Base-by-base conservation (phyloP, 1,140 invertebrate genomes). In the Dreissena rostriformis region DNA sequence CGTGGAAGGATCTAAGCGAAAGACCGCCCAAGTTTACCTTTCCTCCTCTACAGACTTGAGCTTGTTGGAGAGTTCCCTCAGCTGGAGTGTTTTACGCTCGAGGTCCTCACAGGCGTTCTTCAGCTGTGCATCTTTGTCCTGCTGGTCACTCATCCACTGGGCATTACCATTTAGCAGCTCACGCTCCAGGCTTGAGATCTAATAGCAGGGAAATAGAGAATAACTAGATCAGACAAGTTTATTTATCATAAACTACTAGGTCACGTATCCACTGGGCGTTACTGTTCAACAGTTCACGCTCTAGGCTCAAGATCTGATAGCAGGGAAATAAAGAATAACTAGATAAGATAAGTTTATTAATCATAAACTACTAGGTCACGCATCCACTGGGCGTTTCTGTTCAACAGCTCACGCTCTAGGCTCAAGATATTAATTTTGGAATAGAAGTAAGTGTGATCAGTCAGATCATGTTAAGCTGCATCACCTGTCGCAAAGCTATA, bases 161-260 rank as follows among this genome's bases (percentile, higher is more conserved):
- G 87, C 74, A 74, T 90, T 90, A 22, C 88, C 88, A 65, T 86
- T 88, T 76, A 90, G 76, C 55, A 91, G 76, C 85, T 89, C 86
- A 53, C 90, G 89, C 79, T 92, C 91, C 24, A 89, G 39, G 5
- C 84, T 85, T 8, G 86, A 88, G n/a, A 92, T 82, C 91, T 92
- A 61, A 8, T 82, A 75, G n/a, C 52, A 15, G n/a, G 24, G 11
- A 22, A 67, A 52, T 81, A 19, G 39, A 39, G 2, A 39, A 39
- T 2, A 53, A 49, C n/a, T 19, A 22, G 52, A 7, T n/a, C 24
- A 61, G 26, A 29, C 14, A 53, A 8, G 19, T 6, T 49, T 4
- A 52, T n/a, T n/a, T n/a, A n/a, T n/a, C n/a, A n/a, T n/a, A 14
- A 55, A 61, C 11, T 8, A 66, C 75, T 24, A 80, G 68, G 74